Evolutionary conservation across 2,797 vertebrate genomes (phyloP), one percentile per base, ranked within the genome.

Genomic region (Heliangelus exortis): DNA sequence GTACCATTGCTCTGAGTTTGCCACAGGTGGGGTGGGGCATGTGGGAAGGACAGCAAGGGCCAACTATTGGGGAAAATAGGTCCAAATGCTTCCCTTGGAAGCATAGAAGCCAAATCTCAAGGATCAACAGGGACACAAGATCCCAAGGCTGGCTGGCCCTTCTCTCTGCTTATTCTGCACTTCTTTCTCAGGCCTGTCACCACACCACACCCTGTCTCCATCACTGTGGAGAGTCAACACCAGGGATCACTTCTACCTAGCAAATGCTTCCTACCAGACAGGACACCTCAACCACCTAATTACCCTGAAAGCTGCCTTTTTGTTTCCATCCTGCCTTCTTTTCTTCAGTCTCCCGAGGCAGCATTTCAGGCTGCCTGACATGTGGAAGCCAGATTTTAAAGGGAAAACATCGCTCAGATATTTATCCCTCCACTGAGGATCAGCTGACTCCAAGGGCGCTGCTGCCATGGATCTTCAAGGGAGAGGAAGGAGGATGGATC

Each of bases 271-370:
- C 81, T 62, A 69, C 61, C 18, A 31, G 53, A 75, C 41, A 76
- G 57, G 79, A 29, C 57, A 57, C 21, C 8, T 8, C 81, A 93
- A 89, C 63, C 93, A 73, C 39, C 63, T 62, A 82, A 86, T 79
- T 86, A 90, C 50, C 74, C 92, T n/a, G 57, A 91, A 92, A 83
- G 61, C 80, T 74, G 83, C 75, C 86, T 80, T 87, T 92, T 93
- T 88, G 80, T 93, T 92, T 79, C 57, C 73, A 69, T 25, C 45
- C 57, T 93, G 34, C 59, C 57, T 50, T 2, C 12, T 76, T 92
- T 93, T 69, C 90, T 81, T 90, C 79, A 7, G 22, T 54, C 79
- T 86, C 91, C 63, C 71, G 87, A 81, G 2, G 36, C 74, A 63
- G 78, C 85, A 58, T 84, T 94, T 95, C 4, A 4, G 85, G 51